These are phyloP conservation scores for Porites divaricata DNA, from an alignment of 92 coral and sea anemone species.

Conservation along the genomic window DNA sequence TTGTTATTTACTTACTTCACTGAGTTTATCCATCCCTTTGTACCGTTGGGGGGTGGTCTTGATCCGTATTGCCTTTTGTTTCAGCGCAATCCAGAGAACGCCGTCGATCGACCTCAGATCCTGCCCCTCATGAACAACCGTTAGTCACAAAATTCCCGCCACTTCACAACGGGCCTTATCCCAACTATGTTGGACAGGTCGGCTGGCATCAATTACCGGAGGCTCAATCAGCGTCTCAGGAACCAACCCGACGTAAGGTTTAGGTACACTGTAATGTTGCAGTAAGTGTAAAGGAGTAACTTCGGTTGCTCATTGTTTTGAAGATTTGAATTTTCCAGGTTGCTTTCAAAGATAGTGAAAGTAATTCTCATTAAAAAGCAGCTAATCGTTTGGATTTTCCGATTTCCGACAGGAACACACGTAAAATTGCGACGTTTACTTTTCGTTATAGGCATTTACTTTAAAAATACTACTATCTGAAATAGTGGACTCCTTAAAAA, in stretches of 20 bases:
- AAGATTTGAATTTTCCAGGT: neutral
- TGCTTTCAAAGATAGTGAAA: too few species aligned
- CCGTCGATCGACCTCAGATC: conserved; percentile 16
- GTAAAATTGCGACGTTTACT: too few species aligned
- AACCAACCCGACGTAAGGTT: conserved; percentile 18
- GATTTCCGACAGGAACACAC: neutral
- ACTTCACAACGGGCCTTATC: conserved; percentile 73
- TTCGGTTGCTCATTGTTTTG: neutral
- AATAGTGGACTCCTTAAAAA: too few species aligned
- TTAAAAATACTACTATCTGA: too few species aligned
- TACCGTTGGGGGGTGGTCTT: too few species aligned
- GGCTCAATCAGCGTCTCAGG: neutral
- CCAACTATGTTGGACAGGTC: conserved; percentile 68
- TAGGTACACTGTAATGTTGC: neutral
- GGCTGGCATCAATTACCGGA: conserved; percentile 32
- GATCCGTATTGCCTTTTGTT: neutral
- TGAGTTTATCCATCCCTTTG: too few species aligned
- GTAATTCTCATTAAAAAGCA: neutral
- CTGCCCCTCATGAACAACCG: neutral
- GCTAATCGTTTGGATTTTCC: neutral
- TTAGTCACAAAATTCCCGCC: conserved; percentile 58
- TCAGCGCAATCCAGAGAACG: conserved; percentile 41
- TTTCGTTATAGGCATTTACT: too few species aligned
- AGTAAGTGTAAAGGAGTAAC: neutral
- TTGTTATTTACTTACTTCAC: neutral